Evolutionary conservation across 2,113 vertebrate genomes (phyloP).

Genomic region (Tringa solitaria): DNA sequence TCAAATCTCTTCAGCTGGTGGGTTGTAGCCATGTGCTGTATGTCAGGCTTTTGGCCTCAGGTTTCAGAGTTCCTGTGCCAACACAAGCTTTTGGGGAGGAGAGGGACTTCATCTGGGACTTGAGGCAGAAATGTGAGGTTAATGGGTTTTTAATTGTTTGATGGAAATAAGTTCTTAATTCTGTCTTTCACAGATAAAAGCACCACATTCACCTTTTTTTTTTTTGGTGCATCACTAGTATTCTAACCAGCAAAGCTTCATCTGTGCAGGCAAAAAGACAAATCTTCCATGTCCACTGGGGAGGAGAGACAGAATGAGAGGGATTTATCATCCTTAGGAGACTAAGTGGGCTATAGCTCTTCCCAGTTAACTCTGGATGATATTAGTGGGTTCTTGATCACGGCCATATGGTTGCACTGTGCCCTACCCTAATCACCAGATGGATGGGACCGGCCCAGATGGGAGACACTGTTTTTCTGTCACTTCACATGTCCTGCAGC

Average conservation of each 20-base stretch:
- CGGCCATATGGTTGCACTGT: neutral
- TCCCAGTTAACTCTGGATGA: neutral
- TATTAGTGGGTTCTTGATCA: constrained; percentile 10
- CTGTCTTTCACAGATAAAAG: neutral
- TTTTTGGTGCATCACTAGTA: neutral
- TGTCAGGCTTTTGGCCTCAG: neutral
- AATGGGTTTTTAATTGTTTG: neutral
- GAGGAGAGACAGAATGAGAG: constrained; percentile 14
- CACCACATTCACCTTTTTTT: neutral
- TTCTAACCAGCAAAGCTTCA: neutral
- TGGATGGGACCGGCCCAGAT: neutral
- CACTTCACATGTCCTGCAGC: neutral
- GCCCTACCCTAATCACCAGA: neutral
- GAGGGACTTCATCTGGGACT: neutral
- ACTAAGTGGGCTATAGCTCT: neutral
- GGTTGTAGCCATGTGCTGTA: accelerated
- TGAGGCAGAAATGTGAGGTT: neutral
- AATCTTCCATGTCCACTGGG: neutral
- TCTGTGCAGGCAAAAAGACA: neutral
- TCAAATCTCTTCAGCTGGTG: neutral
- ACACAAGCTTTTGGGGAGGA: neutral
- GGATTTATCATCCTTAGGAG: constrained; percentile 23
- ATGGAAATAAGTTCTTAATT: neutral
- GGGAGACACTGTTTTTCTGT: neutral
- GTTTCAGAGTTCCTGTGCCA: neutral